Base-by-base conservation (phyloP, 2,113 vertebrate species). In the Petrocephalus zakoni region DNA sequence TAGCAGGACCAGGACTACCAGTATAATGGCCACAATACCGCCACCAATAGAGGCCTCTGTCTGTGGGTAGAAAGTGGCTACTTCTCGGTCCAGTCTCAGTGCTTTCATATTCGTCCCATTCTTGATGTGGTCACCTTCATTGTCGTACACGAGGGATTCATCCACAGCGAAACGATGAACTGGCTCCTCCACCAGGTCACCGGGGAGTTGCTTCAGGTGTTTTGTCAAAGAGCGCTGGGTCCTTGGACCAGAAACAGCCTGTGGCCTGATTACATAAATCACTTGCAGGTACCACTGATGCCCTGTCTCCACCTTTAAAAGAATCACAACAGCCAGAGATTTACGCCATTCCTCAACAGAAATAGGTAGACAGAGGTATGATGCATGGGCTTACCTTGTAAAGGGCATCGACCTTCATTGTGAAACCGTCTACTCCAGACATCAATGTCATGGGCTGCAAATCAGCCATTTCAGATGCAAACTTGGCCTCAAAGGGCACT, bases 221-320 rank as follows among this genome's bases (percentile, higher is more conserved):
- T 91, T 95, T 0, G 94, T 75, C 10, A 96, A 92, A 0, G 98
- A 99, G 11, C 98, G 97, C 91, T 97, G 97, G 0, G 97, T 94
- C 6, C 98, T 95, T 1, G 97, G 96, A 46, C 96, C 94, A 0
- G 97, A 94, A 49, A 93, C 90, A 0, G 96, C 95, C 90, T 99
- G 97, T 0, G 98, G 98, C 1, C 97, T 94, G 2, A 99, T 99
- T 5, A 99, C 93, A 0, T 99, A 99, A 92, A 99, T 99, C 55
- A 99, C 98, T 61, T 99, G 98, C 4, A 99, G 97, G 90, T 99
- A 99, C 98, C 98, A 99, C 94, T 99, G 98, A 90, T 99, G 98
- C 0, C 98, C 98, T 0, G 98, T 97, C 92, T 98, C 98, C 94
- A 99, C 98, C 98, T 99, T 91, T 10, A 22, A 88, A 90, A 89